Evolutionary conservation across 2,888 invertebrate genomes (phyloP), one percentile per base, ranked within the genome.

Genomic region (Parnassius mnemosyne): DNA sequence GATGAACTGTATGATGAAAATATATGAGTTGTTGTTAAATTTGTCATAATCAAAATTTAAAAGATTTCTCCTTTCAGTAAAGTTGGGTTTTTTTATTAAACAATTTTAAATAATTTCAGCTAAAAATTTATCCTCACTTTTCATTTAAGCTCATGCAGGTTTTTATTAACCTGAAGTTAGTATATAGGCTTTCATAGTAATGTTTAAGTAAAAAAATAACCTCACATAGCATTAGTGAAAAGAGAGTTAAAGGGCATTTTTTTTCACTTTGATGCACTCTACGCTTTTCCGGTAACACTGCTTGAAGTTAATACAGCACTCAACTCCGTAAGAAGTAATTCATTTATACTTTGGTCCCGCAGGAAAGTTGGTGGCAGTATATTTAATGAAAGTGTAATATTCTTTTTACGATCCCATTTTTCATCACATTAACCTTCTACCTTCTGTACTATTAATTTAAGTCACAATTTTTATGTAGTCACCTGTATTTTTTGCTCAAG

Each of bases 231-330:
- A 46, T 59, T 59, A 47, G 53, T 59, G 53, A 59, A 46, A 52
- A 58, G 52, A 59, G 59, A 53, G 25, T 47, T 59, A 59, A 59
- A 53, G 59, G 59, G 59, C 51, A 59, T 59, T 59, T 59, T 59
- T 59, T 59, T 59, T 53, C 59, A 53, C 53, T 59, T 59, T 53
- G 59, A 34, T 44, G 53, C 53, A 46, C 59, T 41, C 34, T 42
- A 41, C 34, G 59, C 59, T 53, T 34, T 34, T 34, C 5, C 34
- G 34, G 34, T 53, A 34, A 12, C 34, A 34, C 34, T 34, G 34
- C 34, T 34, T 34, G 7, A 34, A 34, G 34, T 34, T 7, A 34
- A 5, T 34, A 34, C 5, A 34, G 5, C 34, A 34, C 34, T 34
- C 34, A 34, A 34, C 34, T 34, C 34, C 5, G 34, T 34, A 34